These are phyloP conservation scores for Hybognathus amarus DNA, from an alignment of 2,797 vertebrate species.

Conservation along the genomic window DNA sequence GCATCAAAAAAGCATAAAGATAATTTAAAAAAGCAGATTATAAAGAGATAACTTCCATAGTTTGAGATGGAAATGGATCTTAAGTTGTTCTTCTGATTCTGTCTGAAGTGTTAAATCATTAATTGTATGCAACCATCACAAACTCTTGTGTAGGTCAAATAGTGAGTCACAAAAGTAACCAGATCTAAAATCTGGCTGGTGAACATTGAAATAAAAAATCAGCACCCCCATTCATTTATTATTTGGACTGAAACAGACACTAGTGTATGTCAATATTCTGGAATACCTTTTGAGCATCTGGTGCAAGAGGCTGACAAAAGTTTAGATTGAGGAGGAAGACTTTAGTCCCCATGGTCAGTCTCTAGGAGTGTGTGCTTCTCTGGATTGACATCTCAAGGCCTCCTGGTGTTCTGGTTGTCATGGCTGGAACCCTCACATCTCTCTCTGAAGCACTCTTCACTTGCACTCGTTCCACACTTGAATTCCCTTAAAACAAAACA, in stretches of 20 bases:
- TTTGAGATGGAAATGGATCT: conserved; percentile 11
- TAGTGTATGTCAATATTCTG: conserved; percentile 25
- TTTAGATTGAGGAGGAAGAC: conserved; percentile 26
- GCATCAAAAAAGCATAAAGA: conserved; percentile 24
- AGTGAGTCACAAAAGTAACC: conserved; percentile 32
- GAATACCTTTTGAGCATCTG: conserved; percentile 18
- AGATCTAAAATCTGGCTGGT: conserved; percentile 5
- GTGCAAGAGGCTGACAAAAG: conserved; percentile 10
- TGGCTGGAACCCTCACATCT: conserved; percentile 84
- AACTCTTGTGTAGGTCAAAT: conserved; percentile 15
- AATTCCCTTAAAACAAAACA: conserved; percentile 84
- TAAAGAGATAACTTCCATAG: conserved; percentile 16
- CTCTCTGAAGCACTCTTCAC: conserved; percentile 98
- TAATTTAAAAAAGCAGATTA: neutral
- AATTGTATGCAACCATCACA: conserved; percentile 4
- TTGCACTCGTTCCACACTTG: conserved; percentile 98
- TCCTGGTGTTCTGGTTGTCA: conserved; percentile 43
- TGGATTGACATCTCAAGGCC: conserved; percentile 31
- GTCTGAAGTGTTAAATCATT: conserved; percentile 1
- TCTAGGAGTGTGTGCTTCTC: conserved; percentile 41
- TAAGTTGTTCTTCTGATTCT: neutral
- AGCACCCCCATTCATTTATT: conserved; percentile 29
- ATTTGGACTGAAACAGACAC: conserved; percentile 15
- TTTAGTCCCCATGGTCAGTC: conserved; percentile 16
- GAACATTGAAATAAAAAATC: conserved; percentile 49